Evolutionary conservation across 2,888 invertebrate genomes (phyloP), one percentile per base, ranked within the genome.

Genomic region (Limulus polyphemus): DNA sequence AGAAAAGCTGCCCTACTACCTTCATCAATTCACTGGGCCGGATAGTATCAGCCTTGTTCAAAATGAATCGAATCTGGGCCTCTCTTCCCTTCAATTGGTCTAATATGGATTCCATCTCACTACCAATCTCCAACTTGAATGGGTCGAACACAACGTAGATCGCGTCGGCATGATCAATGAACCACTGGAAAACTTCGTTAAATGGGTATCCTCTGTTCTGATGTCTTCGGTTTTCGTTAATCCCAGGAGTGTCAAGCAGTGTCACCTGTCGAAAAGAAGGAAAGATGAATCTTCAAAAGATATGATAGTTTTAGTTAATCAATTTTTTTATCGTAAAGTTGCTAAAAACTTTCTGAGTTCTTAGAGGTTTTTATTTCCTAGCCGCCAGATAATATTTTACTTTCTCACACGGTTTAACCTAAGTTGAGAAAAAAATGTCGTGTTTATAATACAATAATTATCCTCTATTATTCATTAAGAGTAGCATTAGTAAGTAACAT

Each of bases 131-230:
- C 71, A 95, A 82, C 79, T 94, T 94, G 50, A 91, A 88, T 65
- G 94, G 93, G 79, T 95, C 95, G 76, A 94, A 94, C 49, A 94
- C 88, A 62, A 95, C 82, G 79, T 94, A 92, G 75, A 95, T 93
- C 70, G 94, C 88, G 76, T 94, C 93, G 46, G 94, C 93, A 66
- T 93, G 83, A 78, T 94, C 93, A 73, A 94, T 93, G 79, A 95
- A 94, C 94, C 94, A 95, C 57, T 70, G 92, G 75, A 92, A 92
- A 57, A 92, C 94, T 75, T 94, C 93, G 75, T 93, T 93, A 79
- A 93, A 93, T 60, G 94, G 92, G 74, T 94, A 94, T 64, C 91
- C 83, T 59, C 93, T 83, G 58, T 93, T 92, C 58, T 91, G 88
- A 79, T 91, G 90, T 77, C 93, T 91, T 69, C 91, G 83, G 67